phyloP scores from a whole-genome alignment of 2,113 vertebrate genomes.

The Neolamprologus fasciatus region DNA sequence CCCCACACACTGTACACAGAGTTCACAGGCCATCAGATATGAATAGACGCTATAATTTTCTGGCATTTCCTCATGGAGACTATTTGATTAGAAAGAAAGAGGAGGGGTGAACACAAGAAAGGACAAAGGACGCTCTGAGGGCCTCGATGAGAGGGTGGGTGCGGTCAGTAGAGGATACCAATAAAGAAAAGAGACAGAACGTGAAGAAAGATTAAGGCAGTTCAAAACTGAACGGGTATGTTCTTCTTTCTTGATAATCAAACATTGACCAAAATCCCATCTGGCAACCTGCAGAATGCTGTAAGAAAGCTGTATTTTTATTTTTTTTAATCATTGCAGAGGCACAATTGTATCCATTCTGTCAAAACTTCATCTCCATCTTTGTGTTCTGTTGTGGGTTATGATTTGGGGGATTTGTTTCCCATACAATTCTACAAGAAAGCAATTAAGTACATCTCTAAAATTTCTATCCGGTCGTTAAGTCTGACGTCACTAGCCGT shows the following conservation, averaged over 20 bases:
- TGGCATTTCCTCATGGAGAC: conserved; percentile 65
- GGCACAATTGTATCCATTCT: background rate
- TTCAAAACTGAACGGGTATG: background rate
- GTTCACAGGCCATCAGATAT: conserved; percentile 63
- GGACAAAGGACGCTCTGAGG: conserved; percentile 58
- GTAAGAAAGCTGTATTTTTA: background rate
- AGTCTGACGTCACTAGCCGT: background rate
- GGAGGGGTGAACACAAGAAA: conserved; percentile 19
- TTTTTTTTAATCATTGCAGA: background rate
- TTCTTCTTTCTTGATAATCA: background rate
- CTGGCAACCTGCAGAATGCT: background rate
- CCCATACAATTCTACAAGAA: background rate
- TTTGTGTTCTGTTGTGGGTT: background rate
- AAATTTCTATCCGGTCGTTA: background rate
- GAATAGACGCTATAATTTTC: conserved; percentile 60
- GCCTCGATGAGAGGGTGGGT: background rate
- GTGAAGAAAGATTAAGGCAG: background rate
- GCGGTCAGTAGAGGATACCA: conserved; percentile 1
- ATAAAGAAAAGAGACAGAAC: background rate
- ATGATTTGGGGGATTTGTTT: background rate
- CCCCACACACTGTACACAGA: background rate
- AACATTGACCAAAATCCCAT: background rate
- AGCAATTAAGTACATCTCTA: background rate
- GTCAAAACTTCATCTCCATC: background rate
- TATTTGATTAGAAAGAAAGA: conserved; percentile 51